Evolutionary conservation across 2,797 vertebrate genomes (phyloP).

Genomic region (Naso thynnoides): DNA sequence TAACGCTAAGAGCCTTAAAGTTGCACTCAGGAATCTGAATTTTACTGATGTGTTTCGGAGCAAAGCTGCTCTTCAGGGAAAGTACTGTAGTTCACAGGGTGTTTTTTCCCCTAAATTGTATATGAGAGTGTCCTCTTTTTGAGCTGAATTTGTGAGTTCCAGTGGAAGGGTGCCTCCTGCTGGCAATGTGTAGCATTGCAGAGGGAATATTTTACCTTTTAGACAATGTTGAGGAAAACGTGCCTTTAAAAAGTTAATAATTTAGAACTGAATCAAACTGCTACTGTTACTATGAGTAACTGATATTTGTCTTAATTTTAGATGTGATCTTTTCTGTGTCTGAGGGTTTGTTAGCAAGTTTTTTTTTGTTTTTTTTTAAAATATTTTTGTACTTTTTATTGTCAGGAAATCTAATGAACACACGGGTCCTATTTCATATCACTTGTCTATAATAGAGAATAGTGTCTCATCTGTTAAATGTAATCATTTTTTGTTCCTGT

Average conservation of each 20-base stretch:
- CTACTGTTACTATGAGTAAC: not conserved
- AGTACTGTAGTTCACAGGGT: not conserved
- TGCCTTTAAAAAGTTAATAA: slow-evolving; percentile 8
- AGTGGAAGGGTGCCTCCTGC: slow-evolving; percentile 24
- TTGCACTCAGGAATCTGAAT: slow-evolving; percentile 43
- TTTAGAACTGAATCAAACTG: slow-evolving; percentile 1
- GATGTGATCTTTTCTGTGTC: not conserved
- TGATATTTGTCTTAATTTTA: not conserved
- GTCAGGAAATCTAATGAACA: slow-evolving; percentile 1
- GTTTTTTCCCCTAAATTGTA: not conserved
- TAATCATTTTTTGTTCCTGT: not conserved
- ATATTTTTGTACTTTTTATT: slow-evolving; percentile 14
- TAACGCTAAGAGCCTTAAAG: slow-evolving; percentile 29
- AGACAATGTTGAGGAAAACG: slow-evolving; percentile 6
- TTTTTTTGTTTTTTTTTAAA: too few relatives aligned
- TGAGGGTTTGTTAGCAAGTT: slow-evolving; percentile 5
- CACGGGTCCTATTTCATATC: not conserved
- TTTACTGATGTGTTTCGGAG: slow-evolving; percentile 23
- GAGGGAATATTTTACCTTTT: not conserved
- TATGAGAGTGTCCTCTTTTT: not conserved
- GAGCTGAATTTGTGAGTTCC: not conserved
- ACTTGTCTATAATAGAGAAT: not conserved
- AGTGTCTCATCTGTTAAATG: not conserved
- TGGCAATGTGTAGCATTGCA: slow-evolving; percentile 28
- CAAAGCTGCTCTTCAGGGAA: slow-evolving; percentile 27